A percentile compares a stretch with the other conserved stretches of the same genome.
Evolutionary conservation across 2,113 vertebrate genomes (phyloP).

Genomic region (Chrysemys picta): DNA sequence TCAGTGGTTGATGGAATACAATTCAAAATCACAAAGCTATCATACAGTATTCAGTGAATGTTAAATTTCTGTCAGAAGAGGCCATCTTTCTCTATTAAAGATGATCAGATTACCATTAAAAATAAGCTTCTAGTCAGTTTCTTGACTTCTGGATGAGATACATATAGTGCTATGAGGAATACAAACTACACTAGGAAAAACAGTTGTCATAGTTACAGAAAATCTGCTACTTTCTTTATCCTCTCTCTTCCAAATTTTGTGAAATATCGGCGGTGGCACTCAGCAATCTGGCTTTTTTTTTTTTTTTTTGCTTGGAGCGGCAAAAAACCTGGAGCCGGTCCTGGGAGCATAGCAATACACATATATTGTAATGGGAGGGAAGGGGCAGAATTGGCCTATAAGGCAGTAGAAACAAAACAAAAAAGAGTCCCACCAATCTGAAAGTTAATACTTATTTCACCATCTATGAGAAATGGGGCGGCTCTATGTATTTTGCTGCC

Average conservation of each 20-base stretch:
- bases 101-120: constrained; percentile 31
- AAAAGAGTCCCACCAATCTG: not conserved
- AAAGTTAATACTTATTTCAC: not conserved
- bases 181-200: not conserved
- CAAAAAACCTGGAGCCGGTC: too few species aligned
- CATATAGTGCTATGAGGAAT: not conserved
- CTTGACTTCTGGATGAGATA: constrained; percentile 28
- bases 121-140: constrained; percentile 48
- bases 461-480: not conserved
- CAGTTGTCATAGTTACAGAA: not conserved
- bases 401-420: not conserved
- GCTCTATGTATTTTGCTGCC: too few species aligned
- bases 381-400: not conserved
- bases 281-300: too few species aligned
- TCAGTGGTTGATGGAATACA: not conserved
- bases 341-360: not conserved
- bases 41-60: not conserved
- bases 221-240: not conserved
- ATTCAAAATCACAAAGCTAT: not conserved
- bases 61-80: constrained; percentile 5
- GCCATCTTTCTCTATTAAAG: not conserved
- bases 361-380: not conserved
- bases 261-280: not conserved
- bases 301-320: too few species aligned
- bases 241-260: not conserved